Evolutionary conservation across 2,888 invertebrate species (phyloP), one percentile per base, ranked within the genome.

Genomic region (Agrilus biguttatus): DNA sequence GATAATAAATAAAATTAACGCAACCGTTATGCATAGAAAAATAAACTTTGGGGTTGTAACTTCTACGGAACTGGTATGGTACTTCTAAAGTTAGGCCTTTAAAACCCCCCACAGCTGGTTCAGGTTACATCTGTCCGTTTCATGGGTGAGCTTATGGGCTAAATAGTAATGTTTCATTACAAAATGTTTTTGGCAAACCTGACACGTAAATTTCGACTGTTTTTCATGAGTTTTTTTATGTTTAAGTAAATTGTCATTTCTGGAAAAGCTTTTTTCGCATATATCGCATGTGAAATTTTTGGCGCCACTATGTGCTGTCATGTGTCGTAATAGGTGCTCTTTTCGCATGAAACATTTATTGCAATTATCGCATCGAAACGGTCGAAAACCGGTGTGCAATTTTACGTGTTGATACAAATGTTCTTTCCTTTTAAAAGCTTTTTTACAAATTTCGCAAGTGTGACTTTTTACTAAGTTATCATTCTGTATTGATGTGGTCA

Each of bases 391-490:
- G 0, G 76, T 74, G 52, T 80, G 80, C 2, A 79, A 60, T 55
- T 80, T 80, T 2, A 75, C 66, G 53, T 80, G 80, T 49, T 80
- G 81, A 45, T 76, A 77, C 1, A 81, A 63, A 55, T 80, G 80
- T 54, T 80, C 81, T 56, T 78, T 76, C 49, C 80, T 69, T 55
- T 80, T 80, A 53, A 81, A 81, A 1, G 70, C 70, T 49, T 78
- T 77, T 6, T 68, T 70, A 55, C 80, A 81, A 13, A 74, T 65
- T 34, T 74, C 73, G 53, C 79, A 80, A 5, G 54, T 48, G 47
- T 63, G 62, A 5, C 48, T 47, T 37, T 54, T 52, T 14, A 36
- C 33, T n/a, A 17, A 36, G 13, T 36, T 36, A 36, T 14, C 36
- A 17, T 36, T 36, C 8, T 17, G 17, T n/a, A 6, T 10, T 8